These are phyloP conservation scores for Xylophagus ater DNA, from an alignment of 2,888 invertebrate species.

Conservation along the genomic window DNA sequence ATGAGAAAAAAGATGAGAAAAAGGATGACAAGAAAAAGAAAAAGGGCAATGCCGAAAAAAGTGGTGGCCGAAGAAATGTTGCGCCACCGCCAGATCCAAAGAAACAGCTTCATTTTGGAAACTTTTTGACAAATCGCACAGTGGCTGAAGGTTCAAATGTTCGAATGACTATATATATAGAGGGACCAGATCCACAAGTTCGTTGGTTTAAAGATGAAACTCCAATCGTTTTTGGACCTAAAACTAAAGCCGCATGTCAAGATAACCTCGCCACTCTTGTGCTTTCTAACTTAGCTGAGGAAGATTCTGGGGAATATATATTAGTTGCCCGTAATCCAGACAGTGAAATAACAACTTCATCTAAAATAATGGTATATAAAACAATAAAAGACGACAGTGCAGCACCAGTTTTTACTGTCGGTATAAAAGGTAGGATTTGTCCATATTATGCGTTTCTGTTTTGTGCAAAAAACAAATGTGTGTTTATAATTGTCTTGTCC, in stretches of 20 bases:
- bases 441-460: slow-evolving; percentile 1
- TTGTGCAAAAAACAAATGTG: slow-evolving; percentile 13
- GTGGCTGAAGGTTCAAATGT: slow-evolving; percentile 62
- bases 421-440: slow-evolving; percentile 51
- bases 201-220: slow-evolving; percentile 66
- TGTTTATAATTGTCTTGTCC: slow-evolving; percentile 11
- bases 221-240: slow-evolving; percentile 45
- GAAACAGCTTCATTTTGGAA: slow-evolving; percentile 49
- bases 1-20: slow-evolving; percentile 25
- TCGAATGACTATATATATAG: slow-evolving; percentile 66
- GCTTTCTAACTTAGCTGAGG: slow-evolving; percentile 52
- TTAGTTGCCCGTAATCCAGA: slow-evolving; percentile 64
- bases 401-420: slow-evolving; percentile 62
- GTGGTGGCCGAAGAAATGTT: slow-evolving; percentile 27
- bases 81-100: slow-evolving; percentile 42
- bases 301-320: slow-evolving; percentile 66
- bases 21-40: slow-evolving; percentile 21
- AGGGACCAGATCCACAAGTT: slow-evolving; percentile 59
- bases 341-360: slow-evolving; percentile 57
- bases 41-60: background rate
- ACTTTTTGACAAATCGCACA: slow-evolving; percentile 62
- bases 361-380: slow-evolving; percentile 56
- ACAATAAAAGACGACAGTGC: slow-evolving; percentile 55
- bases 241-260: slow-evolving; percentile 48
- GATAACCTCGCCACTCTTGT: slow-evolving; percentile 67